Percentiles rank a stretch among this genome's conserved stretches.
Evolutionary conservation across 2,113 vertebrate species (phyloP).

Genomic region (Myxocyprinus asiaticus): DNA sequence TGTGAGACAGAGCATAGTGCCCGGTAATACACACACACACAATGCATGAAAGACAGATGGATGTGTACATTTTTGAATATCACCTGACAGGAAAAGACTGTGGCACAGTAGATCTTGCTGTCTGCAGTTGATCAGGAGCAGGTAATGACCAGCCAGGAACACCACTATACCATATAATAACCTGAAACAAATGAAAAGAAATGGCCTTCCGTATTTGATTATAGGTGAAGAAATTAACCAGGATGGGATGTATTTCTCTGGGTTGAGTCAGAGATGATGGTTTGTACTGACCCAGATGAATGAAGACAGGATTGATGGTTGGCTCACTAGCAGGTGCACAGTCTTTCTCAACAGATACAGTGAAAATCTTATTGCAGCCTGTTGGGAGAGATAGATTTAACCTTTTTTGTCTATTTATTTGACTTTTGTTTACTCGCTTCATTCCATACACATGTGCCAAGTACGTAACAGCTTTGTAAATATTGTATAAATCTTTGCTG

Average conservation of each 20-base stretch:
- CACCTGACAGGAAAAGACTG: slow-evolving; percentile 90
- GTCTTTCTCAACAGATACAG: slow-evolving; percentile 69
- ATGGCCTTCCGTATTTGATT: neutral
- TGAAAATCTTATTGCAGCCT: slow-evolving; percentile 91
- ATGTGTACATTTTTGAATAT: slow-evolving; percentile 30
- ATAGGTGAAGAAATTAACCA: neutral
- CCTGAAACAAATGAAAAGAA: slow-evolving; percentile 69
- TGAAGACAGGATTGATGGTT: slow-evolving; percentile 78
- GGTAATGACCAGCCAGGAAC: slow-evolving; percentile 84
- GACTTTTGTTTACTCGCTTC: neutral
- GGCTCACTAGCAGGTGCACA: slow-evolving; percentile 51
- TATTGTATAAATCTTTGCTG: neutral
- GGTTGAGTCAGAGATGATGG: neutral
- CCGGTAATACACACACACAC: neutral
- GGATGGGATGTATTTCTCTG: no score
- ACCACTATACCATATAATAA: slow-evolving; percentile 80
- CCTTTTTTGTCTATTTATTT: no score
- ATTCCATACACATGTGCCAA: neutral
- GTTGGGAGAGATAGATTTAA: neutral
- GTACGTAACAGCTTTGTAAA: neutral
- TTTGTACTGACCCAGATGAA: slow-evolving; percentile 84
- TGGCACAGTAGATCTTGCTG: slow-evolving; percentile 89
- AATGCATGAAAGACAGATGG: neutral
- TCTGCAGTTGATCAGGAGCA: slow-evolving; percentile 89
- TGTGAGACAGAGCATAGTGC: slow-evolving; percentile 30